Percentiles rank a stretch among this genome's conserved stretches.
These are phyloP conservation scores for Catostylus mosaicus DNA, from an alignment of 30 jellyfish, hydroid and myxozoan genomes.

Conservation along the genomic window DNA sequence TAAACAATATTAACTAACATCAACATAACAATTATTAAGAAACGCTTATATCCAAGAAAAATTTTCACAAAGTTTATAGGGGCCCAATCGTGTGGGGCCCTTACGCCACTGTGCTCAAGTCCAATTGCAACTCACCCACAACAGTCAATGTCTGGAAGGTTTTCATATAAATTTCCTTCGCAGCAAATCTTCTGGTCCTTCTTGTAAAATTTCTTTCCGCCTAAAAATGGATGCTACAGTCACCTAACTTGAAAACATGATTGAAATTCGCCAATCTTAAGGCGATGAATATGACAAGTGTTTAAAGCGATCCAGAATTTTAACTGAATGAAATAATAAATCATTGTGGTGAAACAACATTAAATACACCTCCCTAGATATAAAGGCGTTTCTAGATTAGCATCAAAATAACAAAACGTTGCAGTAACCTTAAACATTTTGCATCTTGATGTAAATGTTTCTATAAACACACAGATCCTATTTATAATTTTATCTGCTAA, in stretches of 20 bases:
- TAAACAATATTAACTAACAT: not conserved
- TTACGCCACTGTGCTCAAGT: not conserved
- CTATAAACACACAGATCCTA: no score
- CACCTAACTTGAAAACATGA: not conserved
- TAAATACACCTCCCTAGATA: no score
- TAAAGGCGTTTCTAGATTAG: no score
- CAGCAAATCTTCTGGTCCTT: conserved; percentile 7
- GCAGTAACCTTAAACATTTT: no score
- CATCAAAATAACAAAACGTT: no score
- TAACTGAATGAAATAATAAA: no score
- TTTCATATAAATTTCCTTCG: not conserved
- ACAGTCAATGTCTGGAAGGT: not conserved
- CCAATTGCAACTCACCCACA: conserved; percentile 9
- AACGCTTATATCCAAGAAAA: not conserved
- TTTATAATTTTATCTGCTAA: no score
- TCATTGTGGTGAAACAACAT: no score
- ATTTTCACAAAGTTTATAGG: not conserved
- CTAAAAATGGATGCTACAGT: not conserved
- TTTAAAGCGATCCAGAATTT: no score
- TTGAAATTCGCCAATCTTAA: no score
- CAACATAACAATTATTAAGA: not conserved
- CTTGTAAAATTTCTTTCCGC: conserved; percentile 17
- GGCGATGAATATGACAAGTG: no score
- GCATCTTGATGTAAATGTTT: no score
- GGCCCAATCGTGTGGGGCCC: not conserved